Conservation (phyloP, 2,888 invertebrate genomes). For the Zygogramma bicolorata region DNA sequence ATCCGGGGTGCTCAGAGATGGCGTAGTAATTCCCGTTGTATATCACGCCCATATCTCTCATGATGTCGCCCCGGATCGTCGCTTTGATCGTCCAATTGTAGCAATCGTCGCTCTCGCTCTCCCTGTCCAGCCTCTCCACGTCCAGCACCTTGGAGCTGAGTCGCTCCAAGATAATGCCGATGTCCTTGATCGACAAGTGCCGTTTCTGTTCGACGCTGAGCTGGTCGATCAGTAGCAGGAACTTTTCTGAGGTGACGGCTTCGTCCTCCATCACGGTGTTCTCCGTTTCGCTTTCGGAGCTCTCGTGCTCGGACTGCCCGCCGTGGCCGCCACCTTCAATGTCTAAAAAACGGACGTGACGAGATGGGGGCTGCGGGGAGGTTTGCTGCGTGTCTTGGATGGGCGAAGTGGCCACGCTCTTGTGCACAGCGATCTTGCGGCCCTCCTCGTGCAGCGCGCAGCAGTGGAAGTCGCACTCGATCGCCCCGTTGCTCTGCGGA, state of each 20-base stretch:
- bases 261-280: constrained; percentile 94
- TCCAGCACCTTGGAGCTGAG: constrained; percentile 93
- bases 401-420: constrained; percentile 92
- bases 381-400: constrained; percentile 74
- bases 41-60: constrained; percentile 91
- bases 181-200: constrained; percentile 93
- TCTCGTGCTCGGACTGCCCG: constrained; percentile 78
- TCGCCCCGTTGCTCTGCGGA: constrained; percentile 72
- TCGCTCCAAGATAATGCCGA: constrained; percentile 93
- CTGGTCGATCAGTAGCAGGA: constrained; percentile 92
- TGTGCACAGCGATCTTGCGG: constrained; percentile 90
- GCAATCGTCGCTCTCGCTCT: constrained; percentile 93
- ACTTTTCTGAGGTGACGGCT: constrained; percentile 89
- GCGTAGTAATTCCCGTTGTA: constrained; percentile 97
- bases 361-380: constrained; percentile 71
- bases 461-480: constrained; percentile 95
- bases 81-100: constrained; percentile 98
- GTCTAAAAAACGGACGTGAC: constrained; percentile 89
- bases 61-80: constrained; percentile 90
- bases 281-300: constrained; percentile 93
- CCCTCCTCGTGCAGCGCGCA: constrained; percentile 95
- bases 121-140: constrained; percentile 91
- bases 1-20: constrained; percentile 94
- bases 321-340: constrained; percentile 69
- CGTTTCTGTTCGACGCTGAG: constrained; percentile 92